Conservation (phyloP, 2,888 invertebrate genomes). For the Tiphia femorata region DNA sequence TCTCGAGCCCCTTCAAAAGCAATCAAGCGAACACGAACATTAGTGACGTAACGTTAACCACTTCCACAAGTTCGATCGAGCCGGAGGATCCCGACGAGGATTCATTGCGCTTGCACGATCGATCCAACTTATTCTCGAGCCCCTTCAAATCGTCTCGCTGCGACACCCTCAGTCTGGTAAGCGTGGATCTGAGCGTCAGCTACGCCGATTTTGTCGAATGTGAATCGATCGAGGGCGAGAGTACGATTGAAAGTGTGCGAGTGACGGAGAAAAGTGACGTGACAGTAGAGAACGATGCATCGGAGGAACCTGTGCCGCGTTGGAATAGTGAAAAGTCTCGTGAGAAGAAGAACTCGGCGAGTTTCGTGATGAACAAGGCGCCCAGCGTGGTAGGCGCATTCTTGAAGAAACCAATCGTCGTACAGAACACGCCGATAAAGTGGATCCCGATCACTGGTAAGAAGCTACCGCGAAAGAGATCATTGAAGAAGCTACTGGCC, state of each 20-base stretch:
- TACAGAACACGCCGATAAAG: conserved; percentile 48
- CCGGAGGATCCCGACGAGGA: not conserved
- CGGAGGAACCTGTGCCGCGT: not conserved
- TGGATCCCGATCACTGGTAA: conserved; percentile 54
- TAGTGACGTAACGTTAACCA: too few relatives aligned
- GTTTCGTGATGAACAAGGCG: not conserved
- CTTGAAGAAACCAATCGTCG: conserved; percentile 52
- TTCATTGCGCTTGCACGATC: not conserved
- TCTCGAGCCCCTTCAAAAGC: not conserved
- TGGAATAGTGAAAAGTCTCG: not conserved
- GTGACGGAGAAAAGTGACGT: not conserved
- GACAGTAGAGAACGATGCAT: not conserved
- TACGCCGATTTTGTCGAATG: conserved; percentile 2
- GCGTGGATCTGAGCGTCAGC: not conserved
- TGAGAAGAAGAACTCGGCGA: not conserved
- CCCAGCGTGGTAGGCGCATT: conserved; percentile 53
- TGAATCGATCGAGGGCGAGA: too few relatives aligned
- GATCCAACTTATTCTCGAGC: not conserved
- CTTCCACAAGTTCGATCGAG: not conserved
- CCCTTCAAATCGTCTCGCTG: conserved; percentile 1
- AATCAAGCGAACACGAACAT: not conserved
- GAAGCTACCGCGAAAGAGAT: conserved; percentile 49
- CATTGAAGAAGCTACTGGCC: conserved; percentile 50
- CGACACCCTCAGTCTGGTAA: not conserved
- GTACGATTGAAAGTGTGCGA: too few relatives aligned